Evolutionary conservation across 2,888 invertebrate species (phyloP).

Genomic region (Drosophila birchii): DNA sequence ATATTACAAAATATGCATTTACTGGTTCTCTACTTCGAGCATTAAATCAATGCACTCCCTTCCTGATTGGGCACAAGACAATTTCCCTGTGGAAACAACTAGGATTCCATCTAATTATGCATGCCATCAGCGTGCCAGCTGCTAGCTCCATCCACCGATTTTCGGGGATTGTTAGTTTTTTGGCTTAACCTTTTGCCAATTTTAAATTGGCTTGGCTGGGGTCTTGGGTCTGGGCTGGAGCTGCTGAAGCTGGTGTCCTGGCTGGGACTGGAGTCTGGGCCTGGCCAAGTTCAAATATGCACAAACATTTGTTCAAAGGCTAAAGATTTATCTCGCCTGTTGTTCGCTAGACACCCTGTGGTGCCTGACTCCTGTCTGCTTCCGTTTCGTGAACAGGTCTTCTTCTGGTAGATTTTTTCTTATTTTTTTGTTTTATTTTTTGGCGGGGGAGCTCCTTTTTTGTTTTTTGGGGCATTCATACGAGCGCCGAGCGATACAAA

Average conservation of each 20-base stretch:
- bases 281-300: conserved; percentile 76
- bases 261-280: conserved; percentile 15
- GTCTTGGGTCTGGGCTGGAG: background rate
- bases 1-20: conserved; percentile 1
- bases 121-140: conserved; percentile 65
- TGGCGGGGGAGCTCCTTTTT: conserved; percentile 46
- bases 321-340: conserved; percentile 75
- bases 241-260: background rate
- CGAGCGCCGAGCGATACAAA: conserved; percentile 73
- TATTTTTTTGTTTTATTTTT: background rate
- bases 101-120: conserved; percentile 65
- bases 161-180: conserved; percentile 69
- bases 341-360: conserved; percentile 76
- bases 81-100: conserved; percentile 47
- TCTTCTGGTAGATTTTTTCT: background rate
- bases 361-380: conserved; percentile 61
- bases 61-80: conserved; percentile 44
- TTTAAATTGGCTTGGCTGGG: conserved; percentile 69
- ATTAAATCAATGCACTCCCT: conserved; percentile 59
- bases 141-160: conserved; percentile 2
- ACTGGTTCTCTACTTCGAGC: background rate
- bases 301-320: conserved; percentile 79
- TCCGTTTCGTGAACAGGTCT: conserved; percentile 62
- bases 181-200: conserved; percentile 79
- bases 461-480: conserved; percentile 64